Base-by-base conservation (phyloP, 2,888 invertebrate genomes). In the Apamea sordens region DNA sequence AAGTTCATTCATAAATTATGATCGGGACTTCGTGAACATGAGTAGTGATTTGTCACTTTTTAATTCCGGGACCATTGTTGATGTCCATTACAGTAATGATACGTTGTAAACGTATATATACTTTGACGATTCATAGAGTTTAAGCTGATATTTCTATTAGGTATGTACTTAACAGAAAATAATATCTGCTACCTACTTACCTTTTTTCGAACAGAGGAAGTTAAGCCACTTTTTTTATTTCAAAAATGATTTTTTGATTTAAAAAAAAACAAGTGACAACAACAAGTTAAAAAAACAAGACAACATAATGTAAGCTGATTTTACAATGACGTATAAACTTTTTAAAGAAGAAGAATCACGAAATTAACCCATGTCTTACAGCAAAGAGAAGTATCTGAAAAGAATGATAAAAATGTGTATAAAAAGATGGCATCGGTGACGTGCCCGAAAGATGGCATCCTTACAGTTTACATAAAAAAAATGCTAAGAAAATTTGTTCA, bases 1-100 rank as follows among this genome's bases (percentile, higher is more conserved):
- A 50, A 32, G 13, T 63, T 63, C 2, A 69, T 78, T 77, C 44
- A 63, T 81, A 75, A 74, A 72, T 76, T 64, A 73, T 70, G 28
- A 56, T 36, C 11, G 11, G 11, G 5, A 11, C 4, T 59, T 79
- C 50, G 47, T 63, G 7, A 61, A 61, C 28, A 41, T 56, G 18
- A n/a, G 32, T 56, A 28, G 41, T 63, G 21, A 70, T 76, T 68
- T 68, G 24, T 76, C 0, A 41, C 53, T 50, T 1, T 21, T n/a
- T 36, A 13, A 71, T 21, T 81, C 21, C 41, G 24, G 24, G 1
- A 36, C 2, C 36, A 7, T 50, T n/a, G 1, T 44, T 59, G 24
- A 69, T 53, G 15, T n/a, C 7, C 24, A 53, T 63, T 75, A 50
- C 5, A 32, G 15, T 76, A 65, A 77, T 65, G 11, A 47, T 56